Base-by-base conservation (phyloP, 2,797 vertebrate genomes). In the Pseudochirops cupreus region DNA sequence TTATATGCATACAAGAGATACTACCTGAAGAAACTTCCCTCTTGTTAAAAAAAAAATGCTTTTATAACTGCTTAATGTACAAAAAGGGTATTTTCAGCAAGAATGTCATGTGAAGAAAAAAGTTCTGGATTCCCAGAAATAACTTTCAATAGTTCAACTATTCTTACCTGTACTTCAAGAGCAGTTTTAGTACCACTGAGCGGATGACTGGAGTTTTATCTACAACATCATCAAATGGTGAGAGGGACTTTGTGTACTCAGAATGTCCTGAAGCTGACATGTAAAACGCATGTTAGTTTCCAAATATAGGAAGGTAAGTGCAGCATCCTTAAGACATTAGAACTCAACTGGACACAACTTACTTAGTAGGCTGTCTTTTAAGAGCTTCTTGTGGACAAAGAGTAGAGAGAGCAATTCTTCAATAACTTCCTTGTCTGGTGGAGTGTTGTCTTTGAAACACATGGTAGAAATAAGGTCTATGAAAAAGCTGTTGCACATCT, bases 131-230 rank as follows among this genome's bases (percentile, higher is more conserved):
- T 33, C 39, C 91, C 1, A 9, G 28, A 50, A 33, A 58, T 46
- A 24, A 14, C 16, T 54, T 4, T 31, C 18, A 33, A 9, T 33
- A 67, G 0, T 57, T 5, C 26, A 6, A 1, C 3, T 1, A 14
- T 0, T 33, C 98, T 92, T 96, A 99, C 99, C 99, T 99, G 98
- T 99, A 99, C 97, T 99, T 99, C 91, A 99, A 97, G 50, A 99
- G 99, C 59, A 99, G 99, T 98, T 99, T 99, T 92, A 99, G 99
- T 92, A 99, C 98, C 5, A 99, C 99, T 0, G 99, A 99, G 92
- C 99, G 99, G 96, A 99, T 99, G 56, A 99, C 98, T 0, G 99
- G 99, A 95, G 99, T 99, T 98, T 99, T 99, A 98, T 99, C 99
- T 97, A 99, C 98, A 5, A 99, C 99, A 5, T 99, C 99, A 0